phyloP scores from a whole-genome alignment of 2,113 vertebrate genomes.

The Narcine bancroftii region DNA sequence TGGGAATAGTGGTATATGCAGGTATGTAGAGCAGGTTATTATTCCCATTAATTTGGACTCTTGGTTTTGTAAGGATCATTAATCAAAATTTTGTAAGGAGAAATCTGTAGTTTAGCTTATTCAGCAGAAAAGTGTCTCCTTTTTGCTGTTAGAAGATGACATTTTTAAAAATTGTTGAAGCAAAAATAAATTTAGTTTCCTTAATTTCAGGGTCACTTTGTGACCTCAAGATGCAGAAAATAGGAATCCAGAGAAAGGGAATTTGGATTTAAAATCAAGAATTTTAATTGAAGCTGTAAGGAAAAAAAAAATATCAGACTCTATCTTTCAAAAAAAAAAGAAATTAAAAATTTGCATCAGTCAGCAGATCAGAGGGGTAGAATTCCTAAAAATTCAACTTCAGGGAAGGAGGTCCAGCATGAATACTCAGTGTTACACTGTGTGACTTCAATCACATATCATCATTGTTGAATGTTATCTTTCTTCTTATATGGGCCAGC shows the following conservation, averaged over 20 bases:
- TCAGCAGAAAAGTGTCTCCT: not conserved
- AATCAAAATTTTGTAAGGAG: not conserved
- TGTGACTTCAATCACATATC: not conserved
- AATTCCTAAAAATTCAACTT: not conserved
- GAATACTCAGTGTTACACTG: too few species aligned
- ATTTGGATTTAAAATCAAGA: not conserved
- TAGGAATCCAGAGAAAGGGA: not conserved
- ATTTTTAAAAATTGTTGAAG: not conserved
- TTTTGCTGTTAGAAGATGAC: not conserved
- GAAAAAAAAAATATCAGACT: not conserved
- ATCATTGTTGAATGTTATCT: not conserved
- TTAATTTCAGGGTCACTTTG: not conserved
- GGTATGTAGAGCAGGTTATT: constrained; percentile 44
- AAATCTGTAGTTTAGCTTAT: not conserved
- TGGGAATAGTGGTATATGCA: constrained; percentile 65
- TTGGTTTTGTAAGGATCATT: not conserved
- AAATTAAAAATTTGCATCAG: not conserved
- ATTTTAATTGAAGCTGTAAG: not conserved
- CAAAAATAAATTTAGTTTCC: not conserved
- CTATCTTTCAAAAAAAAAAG: not conserved
- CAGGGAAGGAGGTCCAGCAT: not conserved
- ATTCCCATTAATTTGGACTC: not conserved
- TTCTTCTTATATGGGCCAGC: not conserved
- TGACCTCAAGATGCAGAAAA: not conserved
- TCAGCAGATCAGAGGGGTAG: not conserved